Conservation (phyloP, 2,113 vertebrate genomes). For the Genyomyrus donnyi region DNA sequence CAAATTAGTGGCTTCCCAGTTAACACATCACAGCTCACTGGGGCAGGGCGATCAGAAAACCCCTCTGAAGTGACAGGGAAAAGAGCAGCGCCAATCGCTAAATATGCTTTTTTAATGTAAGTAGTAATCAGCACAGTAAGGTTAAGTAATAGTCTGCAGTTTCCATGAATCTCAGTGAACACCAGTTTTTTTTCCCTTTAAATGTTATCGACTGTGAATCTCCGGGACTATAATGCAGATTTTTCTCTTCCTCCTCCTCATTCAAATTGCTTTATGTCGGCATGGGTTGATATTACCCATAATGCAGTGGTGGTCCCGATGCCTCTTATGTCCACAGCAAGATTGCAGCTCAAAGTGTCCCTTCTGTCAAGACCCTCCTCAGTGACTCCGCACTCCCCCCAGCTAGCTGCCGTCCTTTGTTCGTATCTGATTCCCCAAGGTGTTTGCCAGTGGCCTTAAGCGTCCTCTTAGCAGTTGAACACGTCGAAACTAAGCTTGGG, state of each 20-base stretch:
- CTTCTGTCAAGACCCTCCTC: slow-evolving; percentile 4
- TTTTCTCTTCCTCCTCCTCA: not conserved
- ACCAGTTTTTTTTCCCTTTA: slow-evolving; percentile 46
- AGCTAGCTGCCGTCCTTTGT: slow-evolving; percentile 40
- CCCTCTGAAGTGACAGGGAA: slow-evolving; percentile 88
- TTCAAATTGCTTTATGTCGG: not conserved
- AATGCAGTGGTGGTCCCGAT: not conserved
- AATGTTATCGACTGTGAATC: slow-evolving; percentile 52
- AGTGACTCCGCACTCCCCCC: slow-evolving; percentile 10
- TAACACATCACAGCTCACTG: slow-evolving; percentile 90
- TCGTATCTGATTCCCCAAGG: slow-evolving; percentile 52
- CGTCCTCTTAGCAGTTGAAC: slow-evolving; percentile 37
- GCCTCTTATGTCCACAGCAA: not conserved
- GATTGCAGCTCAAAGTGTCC: slow-evolving; percentile 17
- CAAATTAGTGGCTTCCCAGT: slow-evolving; percentile 98
- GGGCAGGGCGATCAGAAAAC: slow-evolving; percentile 72
- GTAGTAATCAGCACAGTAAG: slow-evolving; percentile 92
- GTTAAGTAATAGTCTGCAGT: slow-evolving; percentile 87
- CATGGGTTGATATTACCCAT: not conserved
- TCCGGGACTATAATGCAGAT: slow-evolving; percentile 23
- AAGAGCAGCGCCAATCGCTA: slow-evolving; percentile 77
- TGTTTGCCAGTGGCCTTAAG: slow-evolving; percentile 14
- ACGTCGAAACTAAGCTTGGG: slow-evolving; percentile 29
- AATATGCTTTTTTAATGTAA: slow-evolving; percentile 92
- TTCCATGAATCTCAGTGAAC: slow-evolving; percentile 46